A percentile compares a stretch with the other conserved stretches of the same genome.
Evolutionary conservation across 2,888 invertebrate genomes (phyloP).

Genomic region (Poecilus cupreus): DNA sequence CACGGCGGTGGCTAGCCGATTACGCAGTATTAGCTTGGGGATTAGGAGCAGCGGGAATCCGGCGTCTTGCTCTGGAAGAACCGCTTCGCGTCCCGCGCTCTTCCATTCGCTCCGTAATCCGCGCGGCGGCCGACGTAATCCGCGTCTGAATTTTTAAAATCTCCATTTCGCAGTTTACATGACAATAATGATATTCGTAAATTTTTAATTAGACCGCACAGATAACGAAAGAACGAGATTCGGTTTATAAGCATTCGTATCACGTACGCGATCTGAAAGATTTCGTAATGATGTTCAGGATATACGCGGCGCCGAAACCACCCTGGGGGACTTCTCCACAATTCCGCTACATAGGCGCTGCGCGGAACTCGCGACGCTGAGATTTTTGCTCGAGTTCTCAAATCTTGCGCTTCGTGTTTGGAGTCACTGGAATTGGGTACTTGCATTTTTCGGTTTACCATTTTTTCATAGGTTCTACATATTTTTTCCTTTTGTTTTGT

Average conservation of each 20-base stretch:
- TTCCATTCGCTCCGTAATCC: neutral
- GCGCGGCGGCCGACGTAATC: slow-evolving; percentile 53
- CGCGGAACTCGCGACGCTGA: too few species aligned
- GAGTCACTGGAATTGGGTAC: too few species aligned
- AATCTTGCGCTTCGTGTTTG: too few species aligned
- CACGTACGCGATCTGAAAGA: slow-evolving; percentile 59
- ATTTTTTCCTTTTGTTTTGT: too few species aligned
- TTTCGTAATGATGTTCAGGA: slow-evolving; percentile 56
- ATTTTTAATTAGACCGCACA: slow-evolving; percentile 59
- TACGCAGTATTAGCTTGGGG: slow-evolving; percentile 56
- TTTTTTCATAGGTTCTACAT: too few species aligned
- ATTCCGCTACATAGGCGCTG: neutral
- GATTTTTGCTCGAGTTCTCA: too few species aligned
- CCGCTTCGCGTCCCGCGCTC: neutral
- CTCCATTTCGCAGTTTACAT: slow-evolving; percentile 62
- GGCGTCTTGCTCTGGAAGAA: slow-evolving; percentile 8
- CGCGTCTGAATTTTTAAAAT: slow-evolving; percentile 62
- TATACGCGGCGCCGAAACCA: neutral
- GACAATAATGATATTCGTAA: slow-evolving; percentile 62
- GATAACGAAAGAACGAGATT: slow-evolving; percentile 47
- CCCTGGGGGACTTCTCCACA: neutral
- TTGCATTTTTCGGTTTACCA: too few species aligned
- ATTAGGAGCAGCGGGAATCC: slow-evolving; percentile 33
- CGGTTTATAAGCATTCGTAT: slow-evolving; percentile 51
- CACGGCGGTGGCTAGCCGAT: slow-evolving; percentile 57